A percentile compares a stretch with the other conserved stretches of the same genome.
phyloP scores from a whole-genome alignment of 2,797 vertebrate species.

The Characodon lateralis region DNA sequence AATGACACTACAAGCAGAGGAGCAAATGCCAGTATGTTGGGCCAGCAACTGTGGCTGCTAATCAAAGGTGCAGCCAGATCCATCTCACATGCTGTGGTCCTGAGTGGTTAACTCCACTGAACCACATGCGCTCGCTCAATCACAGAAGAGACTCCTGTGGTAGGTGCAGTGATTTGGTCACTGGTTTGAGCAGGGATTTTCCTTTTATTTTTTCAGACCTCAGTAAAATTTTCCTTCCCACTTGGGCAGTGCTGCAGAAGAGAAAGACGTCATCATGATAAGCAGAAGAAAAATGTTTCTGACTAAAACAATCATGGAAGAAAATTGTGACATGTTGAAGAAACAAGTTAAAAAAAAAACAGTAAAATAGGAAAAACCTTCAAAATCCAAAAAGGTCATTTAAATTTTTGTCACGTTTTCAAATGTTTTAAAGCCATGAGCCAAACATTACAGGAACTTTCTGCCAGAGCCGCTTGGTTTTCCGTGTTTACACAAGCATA shows the following conservation, averaged over 20 bases:
- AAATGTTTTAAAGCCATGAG: neutral
- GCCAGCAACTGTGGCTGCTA: constrained; percentile 41
- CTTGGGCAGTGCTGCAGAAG: constrained; percentile 15
- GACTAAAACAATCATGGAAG: constrained; percentile 3
- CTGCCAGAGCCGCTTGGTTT: constrained; percentile 1
- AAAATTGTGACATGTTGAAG: constrained; percentile 1
- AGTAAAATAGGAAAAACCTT: neutral
- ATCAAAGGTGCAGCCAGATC: constrained; percentile 66
- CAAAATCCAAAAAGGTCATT: neutral
- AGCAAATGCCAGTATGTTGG: constrained; percentile 60
- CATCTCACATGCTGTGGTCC: constrained; percentile 67
- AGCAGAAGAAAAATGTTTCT: constrained; percentile 25
- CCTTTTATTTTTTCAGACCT: constrained; percentile 35
- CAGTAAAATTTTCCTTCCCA: constrained; percentile 36
- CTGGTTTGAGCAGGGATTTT: constrained; percentile 34
- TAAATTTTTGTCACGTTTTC: constrained; percentile 5
- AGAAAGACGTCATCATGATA: constrained; percentile 31
- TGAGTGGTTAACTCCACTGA: constrained; percentile 51
- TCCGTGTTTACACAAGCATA: constrained; percentile 1
- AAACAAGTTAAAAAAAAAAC: constrained; percentile 1
- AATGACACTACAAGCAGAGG: constrained; percentile 60
- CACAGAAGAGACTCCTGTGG: constrained; percentile 40
- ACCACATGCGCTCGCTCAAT: constrained; percentile 57
- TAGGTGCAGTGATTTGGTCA: constrained; percentile 33
- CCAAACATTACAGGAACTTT: neutral